phyloP scores from a whole-genome alignment of 2,113 vertebrate species.

The Nycticryphes semicollaris region DNA sequence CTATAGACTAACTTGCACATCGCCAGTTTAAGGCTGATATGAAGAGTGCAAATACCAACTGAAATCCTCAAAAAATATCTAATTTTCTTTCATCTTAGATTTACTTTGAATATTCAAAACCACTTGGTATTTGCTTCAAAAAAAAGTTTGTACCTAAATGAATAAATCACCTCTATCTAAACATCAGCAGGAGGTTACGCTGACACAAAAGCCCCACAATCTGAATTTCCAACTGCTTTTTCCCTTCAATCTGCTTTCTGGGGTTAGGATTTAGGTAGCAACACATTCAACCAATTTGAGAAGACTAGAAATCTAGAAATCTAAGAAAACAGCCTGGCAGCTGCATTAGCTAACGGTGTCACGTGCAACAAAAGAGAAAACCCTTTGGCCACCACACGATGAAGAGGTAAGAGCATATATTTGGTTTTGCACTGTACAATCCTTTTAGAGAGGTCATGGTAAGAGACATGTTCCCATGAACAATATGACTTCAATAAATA shows the following conservation, averaged over 20 bases:
- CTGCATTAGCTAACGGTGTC: background rate
- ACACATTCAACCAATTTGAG: background rate
- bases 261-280: background rate
- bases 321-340: background rate
- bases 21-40: background rate
- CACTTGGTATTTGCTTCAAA: background rate
- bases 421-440: background rate
- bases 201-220: background rate
- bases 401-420: background rate
- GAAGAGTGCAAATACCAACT: background rate
- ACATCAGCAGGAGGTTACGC: background rate
- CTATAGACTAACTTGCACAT: background rate
- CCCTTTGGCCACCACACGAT: background rate
- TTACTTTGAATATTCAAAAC: background rate
- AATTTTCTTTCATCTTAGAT: background rate
- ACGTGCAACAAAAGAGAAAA: background rate
- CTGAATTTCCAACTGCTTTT: background rate
- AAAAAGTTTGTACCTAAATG: background rate
- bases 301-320: too few relatives aligned
- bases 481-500: background rate
- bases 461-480: background rate
- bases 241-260: background rate
- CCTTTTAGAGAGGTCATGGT: background rate
- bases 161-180: background rate
- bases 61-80: background rate